Percentiles rank a stretch among this genome's conserved stretches.
Conservation (phyloP, 2,113 vertebrate genomes). For the Capreolus pygargus region DNA sequence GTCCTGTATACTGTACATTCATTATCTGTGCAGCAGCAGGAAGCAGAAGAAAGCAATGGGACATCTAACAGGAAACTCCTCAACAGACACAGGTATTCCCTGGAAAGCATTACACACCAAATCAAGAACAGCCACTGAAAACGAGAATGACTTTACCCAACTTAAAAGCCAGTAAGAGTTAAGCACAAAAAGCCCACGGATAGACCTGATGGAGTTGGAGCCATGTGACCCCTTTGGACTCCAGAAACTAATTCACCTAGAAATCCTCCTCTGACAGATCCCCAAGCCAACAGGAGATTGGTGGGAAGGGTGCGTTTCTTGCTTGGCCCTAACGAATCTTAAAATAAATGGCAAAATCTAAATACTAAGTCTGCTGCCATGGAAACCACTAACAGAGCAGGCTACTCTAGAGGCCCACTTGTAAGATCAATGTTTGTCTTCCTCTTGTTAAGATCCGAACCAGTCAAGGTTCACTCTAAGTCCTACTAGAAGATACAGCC, state of each 20-base stretch:
- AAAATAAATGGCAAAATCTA: constrained; percentile 56
- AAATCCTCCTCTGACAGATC: neutral
- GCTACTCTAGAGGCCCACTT: neutral
- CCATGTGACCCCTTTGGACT: neutral
- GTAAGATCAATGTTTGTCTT: constrained; percentile 24
- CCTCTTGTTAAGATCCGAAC: neutral
- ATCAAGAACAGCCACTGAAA: neutral
- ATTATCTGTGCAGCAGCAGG: neutral
- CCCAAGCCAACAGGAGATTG: neutral
- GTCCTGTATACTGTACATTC: neutral
- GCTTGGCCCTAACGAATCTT: constrained; percentile 44
- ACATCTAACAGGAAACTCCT: neutral
- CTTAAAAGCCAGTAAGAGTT: neutral
- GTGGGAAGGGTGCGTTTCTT: neutral
- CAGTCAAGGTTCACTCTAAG: neutral
- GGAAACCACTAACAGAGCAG: constrained; percentile 45
- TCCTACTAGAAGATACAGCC: neutral
- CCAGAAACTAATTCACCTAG: neutral
- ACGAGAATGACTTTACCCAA: neutral
- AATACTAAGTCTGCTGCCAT: constrained; percentile 48
- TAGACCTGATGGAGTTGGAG: neutral
- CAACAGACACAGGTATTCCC: neutral
- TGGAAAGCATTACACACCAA: neutral
- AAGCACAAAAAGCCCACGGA: neutral
- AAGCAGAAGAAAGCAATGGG: neutral